phyloP scores from a whole-genome alignment of 2,888 invertebrate species.

The Agrochola macilenta region DNA sequence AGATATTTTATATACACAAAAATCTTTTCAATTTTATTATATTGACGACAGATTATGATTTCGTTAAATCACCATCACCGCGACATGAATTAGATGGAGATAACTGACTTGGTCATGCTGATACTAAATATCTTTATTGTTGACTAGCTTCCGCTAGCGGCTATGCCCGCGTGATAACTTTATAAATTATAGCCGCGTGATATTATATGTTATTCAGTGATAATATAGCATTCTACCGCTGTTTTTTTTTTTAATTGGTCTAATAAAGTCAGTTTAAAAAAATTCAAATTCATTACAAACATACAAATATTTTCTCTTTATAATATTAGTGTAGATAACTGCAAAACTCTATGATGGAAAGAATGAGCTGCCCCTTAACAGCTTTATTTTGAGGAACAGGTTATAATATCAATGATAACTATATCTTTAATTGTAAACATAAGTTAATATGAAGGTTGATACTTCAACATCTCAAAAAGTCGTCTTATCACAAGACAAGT shows the following conservation, averaged over 20 bases:
- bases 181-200: too few species aligned
- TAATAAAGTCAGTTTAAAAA: too few species aligned
- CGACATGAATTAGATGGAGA: slow-evolving; percentile 20
- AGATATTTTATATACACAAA: background rate
- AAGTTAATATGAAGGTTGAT: slow-evolving; percentile 16
- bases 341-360: background rate
- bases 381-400: slow-evolving; percentile 1
- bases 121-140: slow-evolving; percentile 8
- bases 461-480: slow-evolving; percentile 7
- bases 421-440: slow-evolving; percentile 7
- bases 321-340: background rate
- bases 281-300: too few species aligned
- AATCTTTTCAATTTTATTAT: slow-evolving; percentile 11
- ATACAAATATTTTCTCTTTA: too few species aligned
- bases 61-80: slow-evolving; percentile 8
- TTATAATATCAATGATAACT: background rate
- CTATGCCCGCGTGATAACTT: too few species aligned
- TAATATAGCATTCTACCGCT: too few species aligned
- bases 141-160: background rate
- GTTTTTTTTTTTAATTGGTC: too few species aligned
- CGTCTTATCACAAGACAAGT: slow-evolving; percentile 26
- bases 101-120: slow-evolving; percentile 21
- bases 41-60: slow-evolving; percentile 9
- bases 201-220: too few species aligned
- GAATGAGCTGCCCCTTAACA: slow-evolving; percentile 3